Evolutionary conservation across 1,140 invertebrate genomes (phyloP), one percentile per base, ranked within the genome.

Genomic region (Eubasilissa regina): DNA sequence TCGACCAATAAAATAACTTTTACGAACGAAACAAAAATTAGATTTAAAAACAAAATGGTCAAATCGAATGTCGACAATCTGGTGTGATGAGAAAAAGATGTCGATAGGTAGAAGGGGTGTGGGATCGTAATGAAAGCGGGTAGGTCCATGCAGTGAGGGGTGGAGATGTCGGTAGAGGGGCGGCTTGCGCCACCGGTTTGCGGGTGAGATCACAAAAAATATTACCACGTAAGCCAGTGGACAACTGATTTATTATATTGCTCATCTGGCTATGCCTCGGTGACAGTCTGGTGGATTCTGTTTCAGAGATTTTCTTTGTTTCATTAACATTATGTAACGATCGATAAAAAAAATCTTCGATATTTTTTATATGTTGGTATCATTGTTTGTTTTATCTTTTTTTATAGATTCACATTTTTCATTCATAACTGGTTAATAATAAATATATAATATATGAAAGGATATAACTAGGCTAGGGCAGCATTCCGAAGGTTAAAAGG

Each of bases 211-310:
- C 19, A 43, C 4, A 43, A 64, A 64, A 4, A 62, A 62, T 62
- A 64, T 43, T 10, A 15, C 60, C 60, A 25, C 60, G 35, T 44
- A 64, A 19, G 60, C 60, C 60, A 64, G 13, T 64, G 60, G 60
- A 64, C 35, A 12, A 64, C 60, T 64, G 60, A 64, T 64, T 64
- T 43, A 64, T 64, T 43, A 64, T 35, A 12, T 64, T 64, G 55
- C 55, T 58, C 55, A 64, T 64, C 60, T 64, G 60, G 60, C n/a
- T n/a, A n/a, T n/a, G n/a, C 35, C 19, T 3, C 19, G 55, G 25
- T 64, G 60, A 25, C 60, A 35, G 60, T 43, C 60, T 10, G 12
- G 60, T 12, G 35, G 11, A 19, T 35, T 11, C 10, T 13, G 60
- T 21, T 19, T 10, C 35, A 64, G n/a, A 35, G 60, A n/a, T 19